Evolutionary conservation across 2,113 vertebrate species (phyloP), one percentile per base, ranked within the genome.

Genomic region (Theropithecus gelada): DNA sequence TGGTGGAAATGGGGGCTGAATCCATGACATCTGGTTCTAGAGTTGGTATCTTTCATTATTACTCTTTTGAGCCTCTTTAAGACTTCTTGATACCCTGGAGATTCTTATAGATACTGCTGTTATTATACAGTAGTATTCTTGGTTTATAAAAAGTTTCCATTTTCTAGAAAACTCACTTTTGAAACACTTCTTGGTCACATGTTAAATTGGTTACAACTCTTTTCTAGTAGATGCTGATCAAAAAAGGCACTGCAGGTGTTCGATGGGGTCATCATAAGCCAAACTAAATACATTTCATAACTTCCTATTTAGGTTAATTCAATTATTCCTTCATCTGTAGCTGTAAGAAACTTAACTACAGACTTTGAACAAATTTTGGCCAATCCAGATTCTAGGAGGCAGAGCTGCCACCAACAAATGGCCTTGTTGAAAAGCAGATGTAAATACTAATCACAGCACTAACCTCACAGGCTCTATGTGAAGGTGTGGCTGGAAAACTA

Each of bases 401-500:
- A 95, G 57, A 87, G 64, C 45, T 90, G 92, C 64, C 61, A 84
- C 70, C 4, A 76, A n/a, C 73, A 93, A 96, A 86, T 52, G 43
- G 64, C 66, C 70, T 90, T 93, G 52, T 17, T 95, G 64, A 90
- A 85, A 95, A 97, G 79, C 66, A 96, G 83, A 88, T 93, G 55
- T 78, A 90, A 83, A 93, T 82, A 40, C 50, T 92, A 93, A 96
- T 96, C 81, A 93, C 32, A 96, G 88, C 57, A 73, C 59, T 92
- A 75, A 90, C 1, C 50, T 82, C 72, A 95, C 52, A 75, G 66
- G 70, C 45, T 95, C 25, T 92, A 57, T 13, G 30, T 80, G 61
- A 97, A 97, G 89, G 79, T 72, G 78, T 87, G 86, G 86, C 75
- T 92, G 90, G 89, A 81, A 97, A 92, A 83, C 57, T 73, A 73